These are phyloP conservation scores for Sanderia malayensis DNA, from an alignment of 30 jellyfish, hydroid and myxozoan species.

Conservation along the genomic window DNA sequence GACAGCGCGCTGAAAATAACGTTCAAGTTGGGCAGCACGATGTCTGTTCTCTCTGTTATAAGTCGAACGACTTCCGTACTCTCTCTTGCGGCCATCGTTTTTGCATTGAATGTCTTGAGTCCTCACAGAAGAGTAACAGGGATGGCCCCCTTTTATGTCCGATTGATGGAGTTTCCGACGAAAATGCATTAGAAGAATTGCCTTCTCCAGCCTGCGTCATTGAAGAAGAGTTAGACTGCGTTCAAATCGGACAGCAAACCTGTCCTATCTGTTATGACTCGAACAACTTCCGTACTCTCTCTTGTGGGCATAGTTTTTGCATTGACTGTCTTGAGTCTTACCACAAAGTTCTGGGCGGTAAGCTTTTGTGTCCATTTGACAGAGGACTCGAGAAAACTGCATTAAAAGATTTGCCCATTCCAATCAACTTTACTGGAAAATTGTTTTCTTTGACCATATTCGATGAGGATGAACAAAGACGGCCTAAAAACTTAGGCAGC, in stretches of 20 bases:
- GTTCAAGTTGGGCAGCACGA: too few relatives aligned
- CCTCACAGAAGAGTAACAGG: too few relatives aligned
- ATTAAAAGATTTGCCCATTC: background rate
- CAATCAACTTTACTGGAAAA: background rate
- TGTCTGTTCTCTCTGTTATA: too few relatives aligned
- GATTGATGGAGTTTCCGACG: too few relatives aligned
- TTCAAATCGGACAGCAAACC: background rate
- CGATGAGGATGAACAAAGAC: conserved; percentile 10
- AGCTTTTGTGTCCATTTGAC: background rate
- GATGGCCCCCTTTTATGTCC: too few relatives aligned
- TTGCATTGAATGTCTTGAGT: too few relatives aligned
- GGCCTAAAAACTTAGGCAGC: background rate
- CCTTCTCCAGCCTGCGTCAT: too few relatives aligned
- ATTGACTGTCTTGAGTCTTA: background rate
- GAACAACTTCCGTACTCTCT: background rate
- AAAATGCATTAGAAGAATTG: too few relatives aligned
- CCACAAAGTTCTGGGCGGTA: background rate
- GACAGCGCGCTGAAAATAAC: too few relatives aligned
- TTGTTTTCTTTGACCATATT: background rate
- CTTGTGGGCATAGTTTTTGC: background rate
- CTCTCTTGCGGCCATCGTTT: too few relatives aligned
- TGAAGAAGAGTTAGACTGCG: background rate
- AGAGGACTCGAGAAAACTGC: background rate
- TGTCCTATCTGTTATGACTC: background rate
- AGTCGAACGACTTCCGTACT: too few relatives aligned